Evolutionary conservation across 2,888 invertebrate genomes (phyloP).

Genomic region (Athripsodes cinereus): DNA sequence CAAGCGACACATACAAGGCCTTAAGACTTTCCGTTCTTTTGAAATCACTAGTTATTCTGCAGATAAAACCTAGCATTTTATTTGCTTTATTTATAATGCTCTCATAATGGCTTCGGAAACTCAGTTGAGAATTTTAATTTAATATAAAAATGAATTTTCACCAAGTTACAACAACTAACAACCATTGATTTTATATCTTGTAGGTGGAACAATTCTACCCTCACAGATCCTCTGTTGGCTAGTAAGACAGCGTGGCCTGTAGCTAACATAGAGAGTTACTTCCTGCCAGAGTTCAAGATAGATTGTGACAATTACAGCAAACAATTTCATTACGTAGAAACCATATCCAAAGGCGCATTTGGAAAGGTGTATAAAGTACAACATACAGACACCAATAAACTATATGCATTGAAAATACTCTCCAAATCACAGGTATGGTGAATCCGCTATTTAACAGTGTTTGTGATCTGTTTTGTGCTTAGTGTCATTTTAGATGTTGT

Average conservation of each 20-base stretch:
- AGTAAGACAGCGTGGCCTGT: slow-evolving; percentile 79
- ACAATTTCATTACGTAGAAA: slow-evolving; percentile 60
- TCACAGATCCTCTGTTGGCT: slow-evolving; percentile 51
- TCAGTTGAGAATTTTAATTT: too few species aligned
- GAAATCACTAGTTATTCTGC: too few species aligned
- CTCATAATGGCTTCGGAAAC: too few species aligned
- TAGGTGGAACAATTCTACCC: slow-evolving; percentile 62
- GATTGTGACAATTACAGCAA: slow-evolving; percentile 53
- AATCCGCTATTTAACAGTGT: too few species aligned
- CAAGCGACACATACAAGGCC: too few species aligned
- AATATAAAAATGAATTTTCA: neutral
- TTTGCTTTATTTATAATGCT: too few species aligned
- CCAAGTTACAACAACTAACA: slow-evolving; percentile 11
- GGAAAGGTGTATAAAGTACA: slow-evolving; percentile 82
- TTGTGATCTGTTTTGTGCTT: too few species aligned
- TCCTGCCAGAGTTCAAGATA: slow-evolving; percentile 82
- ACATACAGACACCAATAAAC: slow-evolving; percentile 55
- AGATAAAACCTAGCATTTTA: too few species aligned
- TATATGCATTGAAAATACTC: slow-evolving; percentile 82
- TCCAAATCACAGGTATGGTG: slow-evolving; percentile 62
- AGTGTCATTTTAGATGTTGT: too few species aligned
- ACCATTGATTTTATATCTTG: slow-evolving; percentile 26
- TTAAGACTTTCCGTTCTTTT: too few species aligned
- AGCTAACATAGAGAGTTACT: slow-evolving; percentile 73
- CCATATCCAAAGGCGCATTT: slow-evolving; percentile 85